Percentiles rank a stretch among this genome's conserved stretches.
phyloP scores from a whole-genome alignment of 2,797 vertebrate genomes.

The Cryptoblepharus egeriae region DNA sequence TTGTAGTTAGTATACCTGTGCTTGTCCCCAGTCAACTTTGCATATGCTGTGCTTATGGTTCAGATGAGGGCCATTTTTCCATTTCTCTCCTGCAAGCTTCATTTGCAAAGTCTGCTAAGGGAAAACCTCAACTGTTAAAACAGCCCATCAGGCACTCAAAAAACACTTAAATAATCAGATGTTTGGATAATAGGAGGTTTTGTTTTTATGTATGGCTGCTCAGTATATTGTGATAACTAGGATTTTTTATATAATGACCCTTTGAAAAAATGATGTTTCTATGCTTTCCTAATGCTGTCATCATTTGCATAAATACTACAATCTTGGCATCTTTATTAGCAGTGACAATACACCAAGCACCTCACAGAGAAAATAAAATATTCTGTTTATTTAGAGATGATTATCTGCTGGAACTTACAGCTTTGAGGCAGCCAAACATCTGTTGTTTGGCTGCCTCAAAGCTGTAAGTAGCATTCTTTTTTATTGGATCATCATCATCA shows the following conservation, averaged over 20 bases:
- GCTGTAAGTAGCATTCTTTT: neutral
- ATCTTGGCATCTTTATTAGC: neutral
- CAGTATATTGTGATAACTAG: neutral
- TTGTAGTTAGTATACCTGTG: neutral
- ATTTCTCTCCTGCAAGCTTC: conserved; percentile 36
- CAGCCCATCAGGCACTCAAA: neutral
- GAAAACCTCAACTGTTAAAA: neutral
- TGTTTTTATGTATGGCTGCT: neutral
- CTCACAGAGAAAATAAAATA: neutral
- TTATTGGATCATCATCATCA: neutral
- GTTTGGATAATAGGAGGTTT: neutral
- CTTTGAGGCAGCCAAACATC: conserved; percentile 2
- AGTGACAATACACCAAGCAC: neutral
- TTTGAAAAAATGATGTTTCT: neutral
- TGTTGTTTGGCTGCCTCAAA: conserved; percentile 16
- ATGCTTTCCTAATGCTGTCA: conserved; percentile 44
- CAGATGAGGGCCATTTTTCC: conserved; percentile 26
- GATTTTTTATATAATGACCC: neutral
- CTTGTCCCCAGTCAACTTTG: neutral
- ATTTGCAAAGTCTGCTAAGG: neutral
- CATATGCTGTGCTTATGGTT: neutral
- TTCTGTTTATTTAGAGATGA: neutral
- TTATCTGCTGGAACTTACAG: neutral
- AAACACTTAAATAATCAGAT: neutral
- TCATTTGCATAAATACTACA: conserved; percentile 11